Percentiles rank a stretch among this genome's conserved stretches.
Evolutionary conservation across 2,888 invertebrate species (phyloP).

Genomic region (Trissolcus brochymenae): DNA sequence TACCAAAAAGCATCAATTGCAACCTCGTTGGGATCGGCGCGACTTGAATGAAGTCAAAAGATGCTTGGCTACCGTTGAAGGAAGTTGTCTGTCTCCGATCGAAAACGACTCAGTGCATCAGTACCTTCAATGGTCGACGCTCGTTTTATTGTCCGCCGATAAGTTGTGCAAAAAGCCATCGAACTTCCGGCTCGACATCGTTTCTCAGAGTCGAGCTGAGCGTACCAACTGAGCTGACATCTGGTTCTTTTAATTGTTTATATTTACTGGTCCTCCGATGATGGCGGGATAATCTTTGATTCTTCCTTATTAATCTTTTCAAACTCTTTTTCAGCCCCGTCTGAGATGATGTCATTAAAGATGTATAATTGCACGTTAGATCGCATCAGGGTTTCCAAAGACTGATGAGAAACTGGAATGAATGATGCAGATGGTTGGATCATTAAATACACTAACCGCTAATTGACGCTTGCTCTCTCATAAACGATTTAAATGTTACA

Average conservation of each 20-base stretch:
- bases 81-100: constrained; percentile 64
- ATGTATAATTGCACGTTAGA: no score
- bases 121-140: constrained; percentile 45
- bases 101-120: constrained; percentile 60
- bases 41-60: constrained; percentile 67
- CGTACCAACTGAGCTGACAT: constrained; percentile 13
- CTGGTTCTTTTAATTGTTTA: constrained; percentile 37
- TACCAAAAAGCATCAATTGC: constrained; percentile 63
- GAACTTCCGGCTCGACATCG: constrained; percentile 22
- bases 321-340: no score
- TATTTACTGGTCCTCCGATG: constrained; percentile 10
- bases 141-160: constrained; percentile 40
- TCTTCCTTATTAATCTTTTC: background rate
- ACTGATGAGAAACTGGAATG: no score
- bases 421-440: no score
- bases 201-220: constrained; percentile 21
- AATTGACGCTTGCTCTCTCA: no score
- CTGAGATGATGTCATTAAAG: constrained; percentile 2
- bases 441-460: no score
- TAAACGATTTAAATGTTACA: no score
- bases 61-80: constrained; percentile 59
- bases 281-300: background rate
- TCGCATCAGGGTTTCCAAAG: no score
- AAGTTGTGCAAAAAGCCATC: constrained; percentile 41
- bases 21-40: constrained; percentile 59